A percentile compares a stretch with the other conserved stretches of the same genome.
Conservation (phyloP, 2,888 invertebrate species). For the Seladonia tumulorum region DNA sequence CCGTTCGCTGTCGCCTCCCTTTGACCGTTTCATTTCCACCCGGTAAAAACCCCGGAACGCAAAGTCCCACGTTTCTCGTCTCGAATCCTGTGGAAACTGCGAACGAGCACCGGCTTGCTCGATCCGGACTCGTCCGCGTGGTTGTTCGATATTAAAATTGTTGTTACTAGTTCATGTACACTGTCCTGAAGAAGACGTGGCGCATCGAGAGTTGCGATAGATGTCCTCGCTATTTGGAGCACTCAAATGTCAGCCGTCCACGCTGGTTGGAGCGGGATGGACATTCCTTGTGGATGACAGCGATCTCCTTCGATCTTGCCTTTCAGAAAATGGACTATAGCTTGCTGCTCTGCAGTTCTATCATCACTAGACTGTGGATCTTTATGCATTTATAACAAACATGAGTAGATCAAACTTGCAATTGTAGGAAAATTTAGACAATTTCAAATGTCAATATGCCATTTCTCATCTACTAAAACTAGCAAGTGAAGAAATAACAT, state of each 20-base stretch:
- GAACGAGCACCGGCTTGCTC: not conserved
- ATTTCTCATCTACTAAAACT: too few relatives aligned
- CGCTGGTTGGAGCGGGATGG: not conserved
- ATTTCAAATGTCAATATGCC: too few relatives aligned
- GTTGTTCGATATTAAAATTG: not conserved
- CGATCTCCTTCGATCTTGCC: not conserved
- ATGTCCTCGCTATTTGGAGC: not conserved
- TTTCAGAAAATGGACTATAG: too few relatives aligned
- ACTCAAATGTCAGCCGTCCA: not conserved
- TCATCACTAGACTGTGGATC: too few relatives aligned
- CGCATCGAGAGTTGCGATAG: not conserved
- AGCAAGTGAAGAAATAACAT: too few relatives aligned
- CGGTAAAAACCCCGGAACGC: not conserved
- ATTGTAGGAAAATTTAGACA: too few relatives aligned
- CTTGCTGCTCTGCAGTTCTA: too few relatives aligned
- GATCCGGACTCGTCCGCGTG: not conserved
- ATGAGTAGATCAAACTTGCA: too few relatives aligned
- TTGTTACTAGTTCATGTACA: not conserved
- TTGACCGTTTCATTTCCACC: slow-evolving; percentile 24
- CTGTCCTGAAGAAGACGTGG: not conserved
- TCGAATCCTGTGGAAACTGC: not conserved
- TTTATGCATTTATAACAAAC: too few relatives aligned
- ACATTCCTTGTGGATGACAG: not conserved
- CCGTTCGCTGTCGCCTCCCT: not conserved
- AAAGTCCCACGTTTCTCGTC: too few relatives aligned